Base-by-base conservation (phyloP, 2,888 invertebrate genomes). In the Drosophila ezoana region DNA sequence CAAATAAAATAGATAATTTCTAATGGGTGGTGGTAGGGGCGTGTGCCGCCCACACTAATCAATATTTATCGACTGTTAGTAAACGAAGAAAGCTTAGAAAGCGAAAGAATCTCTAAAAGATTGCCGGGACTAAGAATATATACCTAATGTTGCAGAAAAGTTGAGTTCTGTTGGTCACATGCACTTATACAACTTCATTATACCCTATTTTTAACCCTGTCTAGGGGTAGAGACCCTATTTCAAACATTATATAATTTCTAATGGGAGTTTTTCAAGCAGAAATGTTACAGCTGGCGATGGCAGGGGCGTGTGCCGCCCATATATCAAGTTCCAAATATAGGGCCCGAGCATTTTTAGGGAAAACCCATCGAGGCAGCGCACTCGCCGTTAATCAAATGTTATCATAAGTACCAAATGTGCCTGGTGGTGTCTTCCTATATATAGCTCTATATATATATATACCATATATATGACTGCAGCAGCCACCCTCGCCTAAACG, bases 401-500 rank as follows among this genome's bases (percentile, higher is more conserved):
- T 80, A 80, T 81, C 79, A 81, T 48, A 80, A 78, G 72, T 72
- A 54, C 62, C 67, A 67, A 72, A 70, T 48, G 49, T 14, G 52
- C 38, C 14, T 9, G 5, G 5, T 14, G 6, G 14, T 38, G 38
- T 38, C 9, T 38, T 53, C 51, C 87, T 80, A 72, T 80, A 76
- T 83, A 63, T 82, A 81, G 61, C 20, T 20, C 6, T 60, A 18
- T 10, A 52, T 23, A n/a, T 47, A 38, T 49, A 59, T 68, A 49
- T 79, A 49, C 5, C 20, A 23, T 68, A 58, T 52, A 20, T 13
- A 56, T 14, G 44, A 49, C 65, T 23, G 33, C 57, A 28, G 43
- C 18, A 58, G 40, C 38, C 58, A 48, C 82, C 82, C 71, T 72
- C 67, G 73, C 38, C 87, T 87, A 85, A 87, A 76, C 88, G 83